Evolutionary conservation across 1,140 invertebrate genomes (phyloP).

Genomic region (Heliconius nattereri): DNA sequence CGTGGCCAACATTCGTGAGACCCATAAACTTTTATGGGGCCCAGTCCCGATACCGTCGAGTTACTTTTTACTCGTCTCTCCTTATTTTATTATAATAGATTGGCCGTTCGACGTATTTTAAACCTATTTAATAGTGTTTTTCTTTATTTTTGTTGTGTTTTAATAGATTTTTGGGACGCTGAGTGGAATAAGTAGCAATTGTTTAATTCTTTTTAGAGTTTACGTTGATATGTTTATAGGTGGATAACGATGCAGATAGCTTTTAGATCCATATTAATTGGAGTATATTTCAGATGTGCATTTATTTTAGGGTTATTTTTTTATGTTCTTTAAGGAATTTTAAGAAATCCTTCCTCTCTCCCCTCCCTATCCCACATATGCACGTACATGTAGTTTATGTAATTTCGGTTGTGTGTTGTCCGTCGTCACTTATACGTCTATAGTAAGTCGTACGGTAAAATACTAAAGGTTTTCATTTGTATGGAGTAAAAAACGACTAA

Average conservation of each 20-base stretch:
- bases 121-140: background rate
- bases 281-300: too few species aligned
- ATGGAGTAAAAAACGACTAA: background rate
- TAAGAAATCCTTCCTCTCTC: too few species aligned
- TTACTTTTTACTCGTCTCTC: slow-evolving; percentile 23
- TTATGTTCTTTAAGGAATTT: background rate
- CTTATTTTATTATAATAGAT: slow-evolving; percentile 4
- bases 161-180: background rate
- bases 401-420: too few species aligned
- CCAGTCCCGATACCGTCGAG: slow-evolving; percentile 37
- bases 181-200: background rate
- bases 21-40: slow-evolving; percentile 56
- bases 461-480: background rate
- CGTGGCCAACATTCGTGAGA: slow-evolving; percentile 37
- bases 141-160: background rate
- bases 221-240: too few species aligned
- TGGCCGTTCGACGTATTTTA: slow-evolving; percentile 5
- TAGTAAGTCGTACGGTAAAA: background rate
- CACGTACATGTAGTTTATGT: too few species aligned
- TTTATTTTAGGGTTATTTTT: too few species aligned
- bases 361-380: too few species aligned
- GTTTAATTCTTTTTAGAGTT: background rate
- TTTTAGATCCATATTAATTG: too few species aligned
- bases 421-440: too few species aligned
- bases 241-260: too few species aligned